phyloP scores from a whole-genome alignment of 2,888 invertebrate species.

The Abrostola tripartita region DNA sequence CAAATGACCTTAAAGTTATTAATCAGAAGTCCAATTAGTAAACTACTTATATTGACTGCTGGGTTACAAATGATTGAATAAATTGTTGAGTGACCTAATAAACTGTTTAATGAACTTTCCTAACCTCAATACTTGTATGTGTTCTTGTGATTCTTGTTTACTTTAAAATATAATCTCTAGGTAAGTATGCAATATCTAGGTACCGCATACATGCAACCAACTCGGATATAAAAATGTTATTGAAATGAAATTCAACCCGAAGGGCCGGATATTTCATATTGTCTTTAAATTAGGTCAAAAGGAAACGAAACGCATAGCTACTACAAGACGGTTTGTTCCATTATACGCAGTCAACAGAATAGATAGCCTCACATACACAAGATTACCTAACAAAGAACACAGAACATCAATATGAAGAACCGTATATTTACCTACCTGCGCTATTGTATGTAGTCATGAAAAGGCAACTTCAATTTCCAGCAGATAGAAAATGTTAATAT shows the following conservation, averaged over 20 bases:
- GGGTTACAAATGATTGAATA: too few species aligned
- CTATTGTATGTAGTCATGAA: background rate
- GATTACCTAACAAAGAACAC: slow-evolving; percentile 18
- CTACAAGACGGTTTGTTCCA: slow-evolving; percentile 18
- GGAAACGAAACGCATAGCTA: background rate
- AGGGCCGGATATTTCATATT: background rate
- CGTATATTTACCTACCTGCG: slow-evolving; percentile 4
- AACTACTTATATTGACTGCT: too few species aligned
- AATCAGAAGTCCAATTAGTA: too few species aligned
- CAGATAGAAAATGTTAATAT: slow-evolving; percentile 11
- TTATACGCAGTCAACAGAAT: slow-evolving; percentile 23
- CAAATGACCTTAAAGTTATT: too few species aligned
- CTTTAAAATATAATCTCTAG: too few species aligned
- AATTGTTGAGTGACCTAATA: too few species aligned
- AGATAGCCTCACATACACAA: slow-evolving; percentile 11
- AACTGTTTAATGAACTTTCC: too few species aligned
- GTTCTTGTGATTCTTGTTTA: too few species aligned
- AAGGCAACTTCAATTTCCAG: slow-evolving; percentile 11
- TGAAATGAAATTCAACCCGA: background rate
- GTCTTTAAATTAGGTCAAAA: slow-evolving; percentile 13
- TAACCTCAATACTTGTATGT: too few species aligned
- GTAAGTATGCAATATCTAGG: too few species aligned
- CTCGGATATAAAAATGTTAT: too few species aligned
- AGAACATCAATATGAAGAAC: slow-evolving; percentile 17
- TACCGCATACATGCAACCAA: too few species aligned